Conservation (phyloP, 1,140 invertebrate genomes). For the Coenobita brevimanus region DNA sequence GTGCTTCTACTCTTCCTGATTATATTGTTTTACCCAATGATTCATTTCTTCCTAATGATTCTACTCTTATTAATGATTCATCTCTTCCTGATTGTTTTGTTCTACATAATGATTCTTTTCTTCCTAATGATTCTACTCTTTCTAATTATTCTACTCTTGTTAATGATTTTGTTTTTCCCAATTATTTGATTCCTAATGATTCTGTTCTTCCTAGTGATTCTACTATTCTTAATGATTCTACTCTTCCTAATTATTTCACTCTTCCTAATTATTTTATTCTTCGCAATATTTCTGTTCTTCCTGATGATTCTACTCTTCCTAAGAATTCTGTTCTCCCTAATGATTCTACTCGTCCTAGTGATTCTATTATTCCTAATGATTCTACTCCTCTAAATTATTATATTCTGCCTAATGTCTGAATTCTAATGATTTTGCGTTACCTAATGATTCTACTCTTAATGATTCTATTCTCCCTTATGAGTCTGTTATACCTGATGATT, state of each 20-base stretch:
- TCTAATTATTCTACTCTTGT: not conserved
- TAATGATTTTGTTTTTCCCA: not conserved
- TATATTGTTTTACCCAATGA: not conserved
- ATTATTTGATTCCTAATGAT: too few relatives aligned
- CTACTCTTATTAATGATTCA: not conserved
- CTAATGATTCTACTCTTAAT: too few relatives aligned
- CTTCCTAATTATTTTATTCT: not conserved
- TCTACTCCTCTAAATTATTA: not conserved
- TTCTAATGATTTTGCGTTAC: too few relatives aligned
- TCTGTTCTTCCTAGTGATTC: too few relatives aligned
- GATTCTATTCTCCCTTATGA: too few relatives aligned
- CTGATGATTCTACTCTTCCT: not conserved
- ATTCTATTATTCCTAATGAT: not conserved
- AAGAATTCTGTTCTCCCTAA: too few relatives aligned
- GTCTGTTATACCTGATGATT: too few relatives aligned
- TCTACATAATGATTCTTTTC: not conserved
- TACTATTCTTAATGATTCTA: too few relatives aligned
- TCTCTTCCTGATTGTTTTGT: not conserved
- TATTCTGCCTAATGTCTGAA: not conserved
- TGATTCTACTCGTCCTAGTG: too few relatives aligned
- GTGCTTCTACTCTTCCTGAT: not conserved
- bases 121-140: not conserved
- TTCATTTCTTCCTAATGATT: not conserved
- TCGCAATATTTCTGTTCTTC: not conserved
- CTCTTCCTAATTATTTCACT: not conserved